A percentile compares a stretch with the other conserved stretches of the same genome.
phyloP scores from a whole-genome alignment of 2,113 vertebrate genomes.

The Thymallus thymallus region DNA sequence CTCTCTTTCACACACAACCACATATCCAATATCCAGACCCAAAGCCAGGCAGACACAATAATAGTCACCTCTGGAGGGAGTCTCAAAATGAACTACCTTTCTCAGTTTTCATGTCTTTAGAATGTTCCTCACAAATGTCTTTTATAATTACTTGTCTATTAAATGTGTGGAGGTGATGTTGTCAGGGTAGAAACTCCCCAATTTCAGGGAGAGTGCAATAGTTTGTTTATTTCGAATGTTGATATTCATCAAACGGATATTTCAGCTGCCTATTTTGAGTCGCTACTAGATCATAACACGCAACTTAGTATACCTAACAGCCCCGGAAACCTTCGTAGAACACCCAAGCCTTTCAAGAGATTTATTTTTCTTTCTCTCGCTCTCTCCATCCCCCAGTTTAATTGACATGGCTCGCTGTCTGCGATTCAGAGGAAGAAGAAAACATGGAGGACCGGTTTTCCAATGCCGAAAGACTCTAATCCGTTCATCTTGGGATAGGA shows the following conservation, averaged over 20 bases:
- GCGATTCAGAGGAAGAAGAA: not conserved
- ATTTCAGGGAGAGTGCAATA: not conserved
- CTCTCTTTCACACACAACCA: conserved; percentile 20
- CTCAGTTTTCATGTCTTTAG: not conserved
- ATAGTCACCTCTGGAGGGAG: not conserved
- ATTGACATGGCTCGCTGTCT: not conserved
- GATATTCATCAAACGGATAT: no score
- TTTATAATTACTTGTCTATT: not conserved
- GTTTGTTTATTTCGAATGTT: not conserved
- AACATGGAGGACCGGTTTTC: conserved; percentile 7
- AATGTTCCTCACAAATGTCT: not conserved
- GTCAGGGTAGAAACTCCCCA: not conserved
- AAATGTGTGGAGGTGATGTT: not conserved
- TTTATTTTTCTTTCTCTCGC: no score
- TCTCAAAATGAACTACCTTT: not conserved
- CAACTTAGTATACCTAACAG: no score
- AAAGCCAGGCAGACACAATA: not conserved
- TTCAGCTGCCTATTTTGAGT: no score
- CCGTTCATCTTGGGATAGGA: conserved; percentile 36
- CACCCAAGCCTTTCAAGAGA: no score
- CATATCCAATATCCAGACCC: not conserved
- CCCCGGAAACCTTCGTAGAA: no score
- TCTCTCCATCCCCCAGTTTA: not conserved
- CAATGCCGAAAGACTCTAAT: conserved; percentile 28
- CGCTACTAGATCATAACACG: no score